Evolutionary conservation across 2,888 invertebrate species (phyloP).

Genomic region (Petrolisthes cinctipes): DNA sequence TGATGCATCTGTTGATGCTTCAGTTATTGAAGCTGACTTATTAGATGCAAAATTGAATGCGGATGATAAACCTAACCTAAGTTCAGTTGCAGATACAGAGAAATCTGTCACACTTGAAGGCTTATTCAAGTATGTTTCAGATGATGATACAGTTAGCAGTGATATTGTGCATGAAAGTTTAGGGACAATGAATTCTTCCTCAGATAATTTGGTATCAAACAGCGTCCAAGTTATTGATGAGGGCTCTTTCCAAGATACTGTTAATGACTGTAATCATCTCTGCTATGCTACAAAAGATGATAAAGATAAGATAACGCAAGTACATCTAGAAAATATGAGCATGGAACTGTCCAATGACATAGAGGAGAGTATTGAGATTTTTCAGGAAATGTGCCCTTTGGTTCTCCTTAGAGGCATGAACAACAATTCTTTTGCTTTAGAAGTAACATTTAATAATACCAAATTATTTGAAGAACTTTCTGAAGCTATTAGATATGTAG

Average conservation of each 20-base stretch:
- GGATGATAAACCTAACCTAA: neutral
- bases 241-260: too few species aligned
- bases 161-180: neutral
- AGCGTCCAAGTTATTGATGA: too few species aligned
- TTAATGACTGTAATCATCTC: too few species aligned
- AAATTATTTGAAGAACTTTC: slow-evolving; percentile 36
- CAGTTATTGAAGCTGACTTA: slow-evolving; percentile 2
- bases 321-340: neutral
- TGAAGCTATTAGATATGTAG: slow-evolving; percentile 37
- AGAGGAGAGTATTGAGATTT: neutral
- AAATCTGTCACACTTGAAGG: slow-evolving; percentile 20
- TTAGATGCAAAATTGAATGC: neutral
- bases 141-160: neutral
- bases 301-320: too few species aligned
- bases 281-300: too few species aligned
- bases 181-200: neutral
- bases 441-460: slow-evolving; percentile 27
- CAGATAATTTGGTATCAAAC: too few species aligned
- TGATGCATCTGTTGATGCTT: neutral
- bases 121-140: slow-evolving; percentile 6
- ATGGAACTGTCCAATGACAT: neutral
- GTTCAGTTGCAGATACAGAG: neutral
- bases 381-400: neutral
- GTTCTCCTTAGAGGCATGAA: neutral
- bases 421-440: slow-evolving; percentile 9